Evolutionary conservation across 2,888 invertebrate genomes (phyloP), one percentile per base, ranked within the genome.

Genomic region (Celastrina argiolus): DNA sequence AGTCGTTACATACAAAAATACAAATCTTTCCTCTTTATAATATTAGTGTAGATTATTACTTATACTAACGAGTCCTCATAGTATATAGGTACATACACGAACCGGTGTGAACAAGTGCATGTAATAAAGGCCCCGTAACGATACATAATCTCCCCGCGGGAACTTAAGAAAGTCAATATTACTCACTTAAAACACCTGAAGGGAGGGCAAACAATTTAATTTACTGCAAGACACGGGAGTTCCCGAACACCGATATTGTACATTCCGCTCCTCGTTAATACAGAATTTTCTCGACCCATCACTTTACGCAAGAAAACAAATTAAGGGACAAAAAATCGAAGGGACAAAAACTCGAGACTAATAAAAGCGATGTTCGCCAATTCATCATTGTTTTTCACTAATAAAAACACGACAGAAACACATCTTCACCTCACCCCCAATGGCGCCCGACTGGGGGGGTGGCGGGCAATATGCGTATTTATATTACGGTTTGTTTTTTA

Each of bases 311-410:
- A 68, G 69, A 71, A 72, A 70, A 74, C 70, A 74, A 74, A 75
- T 74, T 73, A 72, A 72, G 71, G 68, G 70, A 71, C n/a, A 66
- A 75, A 84, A 80, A 81, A 79, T 77, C 74, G 75, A 77, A 77
- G 73, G 78, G 77, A 64, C 68, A 65, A 67, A 66, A 69, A 67
- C 66, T 64, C 65, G 63, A 68, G 73, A 78, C 81, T 83, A 83
- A 85, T 84, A 85, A 84, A 82, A 78, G 81, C 79, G 80, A 80
- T 78, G 80, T 82, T 80, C 82, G 77, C 81, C 85, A 87, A 88
- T 87, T 87, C 85, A 85, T 88, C 85, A 87, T 85, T 87, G 88
- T 87, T 85, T 83, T 84, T 84, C 79, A 81, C 82, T 84, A 86
- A 87, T 86, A 87, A 88, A 88, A 86, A 88, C 85, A 87, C 80